Evolutionary conservation across 1,140 invertebrate genomes (phyloP), one percentile per base, ranked within the genome.

Genomic region (Gryon sp.): DNA sequence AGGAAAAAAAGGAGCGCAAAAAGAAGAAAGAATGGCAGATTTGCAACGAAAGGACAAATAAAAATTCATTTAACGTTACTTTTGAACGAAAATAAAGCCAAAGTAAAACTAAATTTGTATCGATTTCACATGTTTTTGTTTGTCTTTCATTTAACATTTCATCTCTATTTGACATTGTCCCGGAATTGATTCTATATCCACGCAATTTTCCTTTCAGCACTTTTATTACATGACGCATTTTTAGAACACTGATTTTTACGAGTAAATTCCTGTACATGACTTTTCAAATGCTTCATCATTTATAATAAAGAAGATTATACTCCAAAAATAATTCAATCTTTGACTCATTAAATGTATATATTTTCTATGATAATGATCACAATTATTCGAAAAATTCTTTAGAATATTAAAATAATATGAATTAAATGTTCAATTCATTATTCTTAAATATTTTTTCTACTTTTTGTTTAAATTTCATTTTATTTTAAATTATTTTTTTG

Each of bases 91-190:
- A 57, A 59, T 69, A 57, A 69, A 57, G 18, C 30, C 24, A 24
- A 59, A 45, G 24, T 14, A 40, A 45, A 59, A 30, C 26, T 59
- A 59, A 55, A 48, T 57, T 69, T 57, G 43, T 50, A 69, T 59
- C 30, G 50, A 69, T 69, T 59, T 9, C 34, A 8, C 28, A 8
- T 66, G 19, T 68, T 40, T 48, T 69, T 59, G 43, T 69, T 38
- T 57, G 43, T 50, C 50, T 68, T 68, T 46, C 26, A 66, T 66
- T 45, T 26, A 45, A 45, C 62, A 53, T 65, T 65, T 65, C 38
- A 66, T 66, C 22, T 22, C 34, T 63, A 8, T 52, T 50, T 63
- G 24, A 41, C 24, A 32, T 22, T 20, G 32, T 22, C 18, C 20
- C 6, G 18, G 1, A n/a, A 45, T 41, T 38, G 15, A 32, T 16